Percentiles rank a stretch among this genome's conserved stretches.
Evolutionary conservation across 2,113 vertebrate genomes (phyloP).

Genomic region (Amblyornis subalaris): DNA sequence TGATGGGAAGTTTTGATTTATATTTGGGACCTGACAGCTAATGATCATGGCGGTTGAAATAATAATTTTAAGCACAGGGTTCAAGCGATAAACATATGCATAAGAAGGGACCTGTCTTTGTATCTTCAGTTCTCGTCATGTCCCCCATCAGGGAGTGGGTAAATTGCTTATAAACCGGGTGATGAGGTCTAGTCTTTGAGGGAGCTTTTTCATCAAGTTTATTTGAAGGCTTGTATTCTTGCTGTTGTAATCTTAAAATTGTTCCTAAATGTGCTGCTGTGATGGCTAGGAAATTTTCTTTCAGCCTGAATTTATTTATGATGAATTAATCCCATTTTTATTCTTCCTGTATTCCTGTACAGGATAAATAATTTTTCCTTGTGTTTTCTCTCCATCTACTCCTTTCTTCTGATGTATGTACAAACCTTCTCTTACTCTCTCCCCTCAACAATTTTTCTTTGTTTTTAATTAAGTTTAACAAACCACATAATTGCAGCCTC

Average conservation of each 20-base stretch:
- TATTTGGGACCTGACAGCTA: background rate
- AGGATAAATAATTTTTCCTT: background rate
- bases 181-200: background rate
- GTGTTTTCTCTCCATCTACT: background rate
- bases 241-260: background rate
- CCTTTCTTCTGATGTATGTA: background rate
- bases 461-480: background rate
- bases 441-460: background rate
- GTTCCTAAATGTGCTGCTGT: background rate
- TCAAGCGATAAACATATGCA: background rate
- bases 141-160: background rate
- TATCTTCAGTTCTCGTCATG: background rate
- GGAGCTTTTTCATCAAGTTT: background rate
- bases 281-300: background rate
- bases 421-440: background rate
- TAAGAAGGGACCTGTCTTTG: background rate
- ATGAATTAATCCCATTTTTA: background rate
- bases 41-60: background rate
- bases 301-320: background rate
- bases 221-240: background rate
- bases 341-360: background rate
- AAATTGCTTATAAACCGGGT: background rate
- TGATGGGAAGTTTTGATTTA: background rate
- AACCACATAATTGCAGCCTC: background rate
- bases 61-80: rapidly evolving